Conservation (phyloP, 2,797 vertebrate species). For the Sebastes oblongus region DNA sequence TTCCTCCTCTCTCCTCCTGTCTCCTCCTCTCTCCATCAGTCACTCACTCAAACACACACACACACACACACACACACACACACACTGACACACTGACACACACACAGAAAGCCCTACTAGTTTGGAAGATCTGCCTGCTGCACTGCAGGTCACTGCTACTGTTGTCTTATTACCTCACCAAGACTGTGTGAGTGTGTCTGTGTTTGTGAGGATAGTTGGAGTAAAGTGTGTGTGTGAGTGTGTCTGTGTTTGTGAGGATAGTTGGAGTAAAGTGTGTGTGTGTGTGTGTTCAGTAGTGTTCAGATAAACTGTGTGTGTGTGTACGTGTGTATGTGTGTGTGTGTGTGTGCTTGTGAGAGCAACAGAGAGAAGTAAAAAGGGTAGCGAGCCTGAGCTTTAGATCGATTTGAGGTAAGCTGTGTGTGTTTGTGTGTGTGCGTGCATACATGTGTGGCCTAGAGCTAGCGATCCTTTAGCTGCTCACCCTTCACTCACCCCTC, state of each 20-base stretch:
- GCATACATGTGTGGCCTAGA: constrained; percentile 43
- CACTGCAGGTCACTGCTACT: constrained; percentile 18
- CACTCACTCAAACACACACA: constrained; percentile 39
- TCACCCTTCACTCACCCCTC: constrained; percentile 31
- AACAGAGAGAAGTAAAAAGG: constrained; percentile 27
- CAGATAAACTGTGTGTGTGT: background rate
- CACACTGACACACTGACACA: background rate
- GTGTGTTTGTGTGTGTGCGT: background rate
- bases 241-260: too few relatives aligned
- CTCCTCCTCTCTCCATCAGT: constrained; percentile 63
- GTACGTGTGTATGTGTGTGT: background rate
- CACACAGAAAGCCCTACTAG: background rate
- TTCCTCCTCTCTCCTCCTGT: constrained; percentile 68
- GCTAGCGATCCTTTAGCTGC: constrained; percentile 48
- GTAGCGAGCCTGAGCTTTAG: constrained; percentile 24
- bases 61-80: constrained; percentile 1
- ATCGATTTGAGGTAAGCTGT: constrained; percentile 48
- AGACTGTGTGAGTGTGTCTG: background rate
- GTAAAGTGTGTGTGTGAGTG: background rate
- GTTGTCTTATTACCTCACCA: constrained; percentile 20
- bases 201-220: background rate
- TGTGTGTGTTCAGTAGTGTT: background rate
- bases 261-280: background rate
- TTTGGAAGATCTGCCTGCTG: constrained; percentile 13
- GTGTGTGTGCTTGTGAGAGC: background rate